Base-by-base conservation (phyloP, 92 coral and sea anemone genomes). In the Actinernus sp. region DNA sequence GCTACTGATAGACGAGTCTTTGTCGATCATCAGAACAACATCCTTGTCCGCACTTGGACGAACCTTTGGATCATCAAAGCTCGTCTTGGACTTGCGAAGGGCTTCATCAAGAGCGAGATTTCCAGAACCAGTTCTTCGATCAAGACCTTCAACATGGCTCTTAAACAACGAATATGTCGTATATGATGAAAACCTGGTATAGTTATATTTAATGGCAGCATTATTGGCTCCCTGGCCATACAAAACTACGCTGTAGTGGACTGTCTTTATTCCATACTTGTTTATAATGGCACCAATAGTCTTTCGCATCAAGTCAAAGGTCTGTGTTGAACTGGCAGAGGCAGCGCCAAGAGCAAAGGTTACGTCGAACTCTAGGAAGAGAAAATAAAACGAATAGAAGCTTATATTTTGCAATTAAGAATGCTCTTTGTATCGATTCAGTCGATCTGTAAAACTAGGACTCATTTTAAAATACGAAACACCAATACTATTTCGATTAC, bases 331-430 rank as follows among this genome's bases (percentile, higher is more conserved):
- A 32, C 49, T 63, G 12, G 71, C 46, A 17, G 71, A 63, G 27
- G 31, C 34, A 30, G 71, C 56, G 11, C 71, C 71, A 22, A 63
- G 4, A 23, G 71, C 71, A 16, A 63, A 63, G 2, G 71, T 63
- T 29, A 63, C 49, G 71, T 63, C 71, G 34, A 63, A 63, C 31
- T 63, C 71, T 63, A 32, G 28, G 33, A 52, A 3, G 1, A 52
- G 14, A 2, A 49, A 65, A 13, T 11, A 22, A 18, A 36, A 58
- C 3, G 6, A 56, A 56, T 14, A 1, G 31, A 22, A n/a, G n/a
- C n/a, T n/a, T n/a, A n/a, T n/a, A n/a, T n/a, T n/a, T n/a, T n/a
- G n/a, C n/a, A n/a, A n/a, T n/a, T n/a, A n/a, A n/a, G n/a, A n/a
- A n/a, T n/a, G n/a, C n/a, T n/a, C n/a, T n/a, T n/a, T n/a, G n/a